Base-by-base conservation (phyloP, 2,797 vertebrate species). In the Alauda arvensis region DNA sequence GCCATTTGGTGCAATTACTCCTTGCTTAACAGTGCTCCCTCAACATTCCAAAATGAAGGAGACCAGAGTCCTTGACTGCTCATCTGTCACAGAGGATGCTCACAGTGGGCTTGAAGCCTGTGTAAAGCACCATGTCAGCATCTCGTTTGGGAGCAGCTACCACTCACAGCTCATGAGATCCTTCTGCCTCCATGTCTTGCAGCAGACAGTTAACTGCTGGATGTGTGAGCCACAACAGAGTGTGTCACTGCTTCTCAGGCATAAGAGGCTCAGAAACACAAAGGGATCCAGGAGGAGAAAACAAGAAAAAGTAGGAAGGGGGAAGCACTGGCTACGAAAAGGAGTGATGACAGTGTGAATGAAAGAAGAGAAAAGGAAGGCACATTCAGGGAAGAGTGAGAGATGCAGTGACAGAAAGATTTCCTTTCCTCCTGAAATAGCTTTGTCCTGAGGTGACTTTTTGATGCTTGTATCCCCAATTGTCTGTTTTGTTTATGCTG, bases 161-260 rank as follows among this genome's bases (percentile, higher is more conserved):
- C 45, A 15, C 88, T 95, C 84, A 91, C 90, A 94, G 90, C 91
- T 91, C 90, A 91, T 91, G 91, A 92, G 92, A 94, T 89, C 88
- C 89, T 94, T 93, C 91, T 87, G 89, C 89, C 90, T 94, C 60
- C 23, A 65, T 93, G 92, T 77, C 95, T 94, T 94, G 86, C 68
- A 55, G 86, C 67, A 93, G 93, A 93, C 95, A 86, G 75, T 95
- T 85, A 25, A 75, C 91, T 91, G 83, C 91, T 63, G 68, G 60
- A 87, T 89, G 85, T 2, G 62, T 72, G 89, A 95, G 91, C 83
- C 92, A 92, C 89, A 92, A 94, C 85, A 93, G 71, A 91, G 77
- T 10, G 3, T 24, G 51, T 93, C 88, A 90, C 87, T 77, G 76
- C 77, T 89, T 51, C 91, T 91, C 48, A 45, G 17, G 56, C 65